These are phyloP conservation scores for Leptosomus discolor DNA, from an alignment of 2,113 vertebrate species.

Conservation along the genomic window DNA sequence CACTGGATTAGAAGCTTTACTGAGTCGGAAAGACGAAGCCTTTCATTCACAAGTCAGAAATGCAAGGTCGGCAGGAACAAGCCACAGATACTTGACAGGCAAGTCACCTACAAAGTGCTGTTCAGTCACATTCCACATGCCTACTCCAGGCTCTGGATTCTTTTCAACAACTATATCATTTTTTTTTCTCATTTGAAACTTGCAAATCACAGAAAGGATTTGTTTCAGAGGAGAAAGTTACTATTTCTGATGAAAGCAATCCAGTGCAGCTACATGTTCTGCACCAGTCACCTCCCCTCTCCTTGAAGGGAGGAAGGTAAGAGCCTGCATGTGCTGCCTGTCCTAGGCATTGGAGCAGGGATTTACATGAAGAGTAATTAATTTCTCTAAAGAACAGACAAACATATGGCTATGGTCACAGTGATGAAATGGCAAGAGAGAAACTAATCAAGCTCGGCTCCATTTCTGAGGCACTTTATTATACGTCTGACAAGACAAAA, in stretches of 20 bases:
- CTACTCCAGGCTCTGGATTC: not conserved
- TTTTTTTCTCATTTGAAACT: not conserved
- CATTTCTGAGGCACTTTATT: not conserved
- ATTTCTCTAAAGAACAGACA: not conserved
- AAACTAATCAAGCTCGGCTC: not conserved
- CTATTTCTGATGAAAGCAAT: not conserved
- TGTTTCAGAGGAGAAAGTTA: not conserved
- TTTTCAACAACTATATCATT: not conserved
- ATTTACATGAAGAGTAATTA: not conserved
- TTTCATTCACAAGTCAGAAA: not conserved
- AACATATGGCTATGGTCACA: not conserved
- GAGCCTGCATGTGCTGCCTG: not conserved
- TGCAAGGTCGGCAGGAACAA: not conserved
- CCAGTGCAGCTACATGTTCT: not conserved
- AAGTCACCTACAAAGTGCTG: not conserved
- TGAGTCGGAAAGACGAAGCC: not conserved
- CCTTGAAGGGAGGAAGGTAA: not conserved
- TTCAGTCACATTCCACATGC: fast-evolving
- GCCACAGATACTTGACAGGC: not conserved
- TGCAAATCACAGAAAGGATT: not conserved
- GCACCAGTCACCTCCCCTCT: not conserved
- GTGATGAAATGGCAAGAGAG: not conserved
- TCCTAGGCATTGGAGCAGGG: not conserved
- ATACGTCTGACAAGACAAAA: not conserved
- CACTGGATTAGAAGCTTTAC: not conserved